Evolutionary conservation across 37 sponge, comb jelly and placozoan genomes (phyloP).

Genomic region (Cladorhizidae sp.): DNA sequence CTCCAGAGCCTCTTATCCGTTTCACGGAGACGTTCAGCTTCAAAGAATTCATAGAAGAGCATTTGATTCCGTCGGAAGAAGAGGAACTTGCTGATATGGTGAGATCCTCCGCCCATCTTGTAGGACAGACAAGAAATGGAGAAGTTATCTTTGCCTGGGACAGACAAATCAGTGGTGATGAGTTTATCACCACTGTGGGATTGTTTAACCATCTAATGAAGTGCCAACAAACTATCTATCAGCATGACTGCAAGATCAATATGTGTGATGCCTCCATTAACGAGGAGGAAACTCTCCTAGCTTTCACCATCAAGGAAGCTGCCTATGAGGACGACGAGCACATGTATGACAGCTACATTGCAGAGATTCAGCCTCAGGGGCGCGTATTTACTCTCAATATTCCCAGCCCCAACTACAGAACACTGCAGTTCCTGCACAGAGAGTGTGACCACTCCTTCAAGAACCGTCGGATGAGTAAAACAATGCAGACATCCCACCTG

Average conservation of each 20-base stretch:
- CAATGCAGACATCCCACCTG: slow-evolving; percentile 22
- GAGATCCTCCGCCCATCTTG: slow-evolving; percentile 8
- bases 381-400: slow-evolving; percentile 49
- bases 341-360: slow-evolving; percentile 38
- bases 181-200: slow-evolving; percentile 31
- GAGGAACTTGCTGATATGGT: slow-evolving; percentile 16
- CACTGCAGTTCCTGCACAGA: slow-evolving; percentile 40
- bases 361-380: slow-evolving; percentile 52
- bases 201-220: not conserved
- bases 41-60: slow-evolving; percentile 16
- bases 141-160: slow-evolving; percentile 55
- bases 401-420: slow-evolving; percentile 30
- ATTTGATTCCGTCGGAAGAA: slow-evolving; percentile 9
- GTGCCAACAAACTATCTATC: slow-evolving; percentile 29
- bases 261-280: slow-evolving; percentile 48
- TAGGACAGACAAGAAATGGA: slow-evolving; percentile 59
- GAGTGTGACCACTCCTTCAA: not conserved
- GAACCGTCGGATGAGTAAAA: slow-evolving; percentile 1
- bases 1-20: slow-evolving; percentile 23
- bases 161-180: not conserved
- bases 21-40: slow-evolving; percentile 48
- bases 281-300: slow-evolving; percentile 33
- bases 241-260: slow-evolving; percentile 21
- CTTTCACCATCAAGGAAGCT: slow-evolving; percentile 47
- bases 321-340: not conserved